Evolutionary conservation across 2,888 invertebrate genomes (phyloP), one percentile per base, ranked within the genome.

Genomic region (Chloromyia formosa): DNA sequence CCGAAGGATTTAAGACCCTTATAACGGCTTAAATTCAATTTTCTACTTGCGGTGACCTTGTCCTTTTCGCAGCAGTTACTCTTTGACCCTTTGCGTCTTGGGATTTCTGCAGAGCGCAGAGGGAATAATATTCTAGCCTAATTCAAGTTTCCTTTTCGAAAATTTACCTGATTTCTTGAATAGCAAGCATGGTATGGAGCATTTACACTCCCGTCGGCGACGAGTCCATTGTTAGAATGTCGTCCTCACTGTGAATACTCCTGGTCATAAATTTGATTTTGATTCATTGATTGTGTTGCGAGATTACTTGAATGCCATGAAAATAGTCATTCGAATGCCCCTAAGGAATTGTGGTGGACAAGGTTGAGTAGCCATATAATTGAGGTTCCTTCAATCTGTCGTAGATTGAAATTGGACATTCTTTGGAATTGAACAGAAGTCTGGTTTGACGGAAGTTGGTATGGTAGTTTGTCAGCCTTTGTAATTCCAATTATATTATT

Each of bases 351-450:
- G 20, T 27, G 23, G 22, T n/a, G 60, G 14, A 14, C 9, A 61
- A 27, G 3, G 60, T 61, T 61, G 60, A 61, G 20, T 61, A 16
- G 60, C 23, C 27, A 61, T 61, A 61, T 61, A 20, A 61, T 61
- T 61, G 16, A n/a, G 60, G 60, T 16, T 27, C 23, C 14, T 61
- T 27, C 60, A 61, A 61, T 61, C 18, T 61, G 27, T 27, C 27
- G 14, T 10, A 27, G 14, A 61, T 61, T 61, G 16, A 14, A 10
- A 49, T 49, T 49, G 49, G 16, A 49, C 16, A 49, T n/a, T 49
- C 49, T n/a, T 49, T 49, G 49, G 27, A 49, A 49, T 49, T 49
- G 16, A n/a, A n/a, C 12, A n/a, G 49, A 49, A 12, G 49, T 49
- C 14, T n/a, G 12, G 49, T 10, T 42, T 49, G 49, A 49, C 27